Evolutionary conservation across 2,113 vertebrate genomes (phyloP), one percentile per base, ranked within the genome.

Genomic region (Rhegmatorhina hoffmannsi): DNA sequence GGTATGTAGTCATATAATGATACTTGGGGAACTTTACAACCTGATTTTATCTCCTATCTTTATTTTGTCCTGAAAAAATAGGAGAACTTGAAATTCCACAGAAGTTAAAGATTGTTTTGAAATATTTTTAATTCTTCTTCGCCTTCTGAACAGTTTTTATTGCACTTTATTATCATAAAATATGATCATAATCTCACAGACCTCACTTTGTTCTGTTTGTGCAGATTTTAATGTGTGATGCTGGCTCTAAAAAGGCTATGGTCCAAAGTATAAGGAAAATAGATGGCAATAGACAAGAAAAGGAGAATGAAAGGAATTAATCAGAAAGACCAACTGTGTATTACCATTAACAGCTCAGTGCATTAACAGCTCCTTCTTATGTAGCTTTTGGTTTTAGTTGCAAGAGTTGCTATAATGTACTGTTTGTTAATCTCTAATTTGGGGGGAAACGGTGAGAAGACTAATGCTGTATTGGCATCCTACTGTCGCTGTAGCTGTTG

Each of bases 1-100:
- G 96, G 98, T 98, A 95, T 14, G 97, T 90, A 73, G 23, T 68
- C 38, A 36, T n/a, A 21, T 29, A 29, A 49, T 63, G 10, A 56
- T 84, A 56, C 34, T 34, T 8, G 14, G 44, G 29, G 55, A 88
- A 59, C 13, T 87, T 94, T 56, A 50, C 19, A 79, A n/a, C 2
- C 7, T 7, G 6, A 16, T 68, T 79, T 47, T 60, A 17, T 31
- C 26, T 72, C 17, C 24, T 76, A n/a, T 38, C 11, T 31, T 7
- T 46, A 82, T 34, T 85, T 60, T 72, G 23, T 62, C 33, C 26
- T 78, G 38, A 56, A 63, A 63, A 72, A 92, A 38, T 8, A 29
- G 28, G 23, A 64, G 16, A 59, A 24, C 33, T 67, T 59, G 29
- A 67, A 82, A 87, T n/a, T 76, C 9, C 38, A 31, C 5, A 31